phyloP scores from a whole-genome alignment of 2,797 vertebrate species.

The Micromesistius poutassou region DNA sequence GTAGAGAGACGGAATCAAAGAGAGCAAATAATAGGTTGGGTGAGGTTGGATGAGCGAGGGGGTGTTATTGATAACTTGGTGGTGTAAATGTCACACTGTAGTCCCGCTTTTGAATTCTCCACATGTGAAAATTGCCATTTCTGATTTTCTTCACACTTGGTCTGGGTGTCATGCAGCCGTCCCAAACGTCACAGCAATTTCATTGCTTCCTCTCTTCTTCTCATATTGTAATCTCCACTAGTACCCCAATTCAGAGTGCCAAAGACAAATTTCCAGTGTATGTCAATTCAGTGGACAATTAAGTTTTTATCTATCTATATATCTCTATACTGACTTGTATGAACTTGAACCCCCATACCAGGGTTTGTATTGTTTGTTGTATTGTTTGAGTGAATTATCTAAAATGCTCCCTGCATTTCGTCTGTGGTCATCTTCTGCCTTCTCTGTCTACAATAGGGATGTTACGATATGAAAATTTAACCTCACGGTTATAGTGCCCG shows the following conservation, averaged over 20 bases:
- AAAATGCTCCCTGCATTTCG: not conserved
- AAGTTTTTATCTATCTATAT: not conserved
- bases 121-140: conserved; percentile 51
- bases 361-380: no score
- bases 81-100: conserved; percentile 59
- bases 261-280: no score
- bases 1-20: conserved; percentile 16
- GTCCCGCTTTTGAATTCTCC: conserved; percentile 54
- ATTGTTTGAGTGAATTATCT: not conserved
- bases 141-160: conserved; percentile 45
- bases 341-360: not conserved
- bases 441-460: no score
- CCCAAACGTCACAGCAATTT: not conserved
- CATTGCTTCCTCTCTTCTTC: not conserved
- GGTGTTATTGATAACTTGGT: conserved; percentile 64
- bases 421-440: not conserved
- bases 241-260: not conserved
- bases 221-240: not conserved
- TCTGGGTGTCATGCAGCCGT: conserved; percentile 25
- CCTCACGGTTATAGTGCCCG: no score
- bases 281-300: no score
- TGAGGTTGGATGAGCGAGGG: conserved; percentile 20
- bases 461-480: no score
- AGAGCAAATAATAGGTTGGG: conserved; percentile 1
- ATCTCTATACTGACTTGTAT: conserved; percentile 1